Base-by-base conservation (phyloP, 2,797 vertebrate species). In the Choloepus didactylus region DNA sequence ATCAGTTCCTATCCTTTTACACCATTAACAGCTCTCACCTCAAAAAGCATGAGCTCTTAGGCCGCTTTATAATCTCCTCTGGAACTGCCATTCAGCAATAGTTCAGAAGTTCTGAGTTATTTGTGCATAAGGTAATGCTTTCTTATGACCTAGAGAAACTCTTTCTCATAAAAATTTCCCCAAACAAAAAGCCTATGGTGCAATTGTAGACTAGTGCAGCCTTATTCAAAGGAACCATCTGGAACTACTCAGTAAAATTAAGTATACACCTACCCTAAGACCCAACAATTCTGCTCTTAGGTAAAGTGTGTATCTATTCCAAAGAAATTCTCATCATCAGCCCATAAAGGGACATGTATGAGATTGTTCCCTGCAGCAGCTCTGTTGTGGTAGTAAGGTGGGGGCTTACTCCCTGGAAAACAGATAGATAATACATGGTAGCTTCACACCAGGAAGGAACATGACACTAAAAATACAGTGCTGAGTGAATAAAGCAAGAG, bases 71-170 rank as follows among this genome's bases (percentile, higher is more conserved):
- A 72, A 31, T 44, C 46, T 87, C 69, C 25, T 83, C 66, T 75
- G 51, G 67, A 46, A 44, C 31, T 81, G 66, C 67, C 87, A 80
- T 59, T 70, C 27, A 66, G 46, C 29, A 93, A 9, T 69, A 85
- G 87, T 35, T 69, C 21, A 46, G 41, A 19, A 85, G 69, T 82
- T 91, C 60, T 89, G 41, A 85, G 60, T 62, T 80, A 76, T 66
- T 88, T 44, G 77, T 60, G 92, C 12, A 49, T 10, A 86, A 29
- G 41, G 18, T 66, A 92, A 80, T 69, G 38, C n/a, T 92, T 89
- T 91, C 60, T 69, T 80, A 5, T 73, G 84, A 92, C 35, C 31
- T 86, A 76, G 35, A 46, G 62, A 86, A 86, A 81, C 49, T 70
- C 46, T 77, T 49, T 62, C 25, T 67, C 66, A 73, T 15, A 81